Conservation (phyloP, 2,113 vertebrate genomes). For the Pelmatolapia mariae region DNA sequence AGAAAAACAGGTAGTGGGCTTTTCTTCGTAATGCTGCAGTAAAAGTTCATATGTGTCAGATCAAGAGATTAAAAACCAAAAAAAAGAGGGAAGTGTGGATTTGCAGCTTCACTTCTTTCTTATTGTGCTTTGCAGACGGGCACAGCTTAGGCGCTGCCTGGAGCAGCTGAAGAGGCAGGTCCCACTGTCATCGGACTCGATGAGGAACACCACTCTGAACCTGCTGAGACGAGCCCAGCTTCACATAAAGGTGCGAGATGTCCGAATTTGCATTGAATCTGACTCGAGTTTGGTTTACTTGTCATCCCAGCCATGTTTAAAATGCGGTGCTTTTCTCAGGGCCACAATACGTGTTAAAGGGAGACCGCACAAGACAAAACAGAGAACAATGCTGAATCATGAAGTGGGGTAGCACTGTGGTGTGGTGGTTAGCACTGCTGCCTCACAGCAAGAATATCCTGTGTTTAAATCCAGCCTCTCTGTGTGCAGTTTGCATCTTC, state of each 20-base stretch:
- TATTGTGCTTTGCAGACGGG: slow-evolving; percentile 71
- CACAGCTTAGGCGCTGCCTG: slow-evolving; percentile 84
- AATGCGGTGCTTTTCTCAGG: background rate
- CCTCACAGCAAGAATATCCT: background rate
- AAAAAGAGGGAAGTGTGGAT: background rate
- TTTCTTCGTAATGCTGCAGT: background rate
- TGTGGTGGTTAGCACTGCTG: background rate
- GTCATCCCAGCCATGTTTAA: background rate
- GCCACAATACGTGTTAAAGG: background rate
- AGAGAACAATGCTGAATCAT: background rate
- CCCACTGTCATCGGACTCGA: slow-evolving; percentile 75
- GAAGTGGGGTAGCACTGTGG: background rate
- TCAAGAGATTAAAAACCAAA: rapidly evolving
- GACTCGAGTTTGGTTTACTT: background rate
- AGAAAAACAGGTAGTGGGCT: slow-evolving; percentile 80
- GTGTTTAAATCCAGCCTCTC: background rate
- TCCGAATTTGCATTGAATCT: background rate
- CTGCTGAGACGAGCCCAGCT: slow-evolving; percentile 83
- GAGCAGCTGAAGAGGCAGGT: slow-evolving; percentile 92
- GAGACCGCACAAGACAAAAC: background rate
- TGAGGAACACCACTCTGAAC: slow-evolving; percentile 84
- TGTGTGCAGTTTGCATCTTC: background rate
- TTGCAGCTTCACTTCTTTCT: background rate
- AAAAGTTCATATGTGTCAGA: background rate
- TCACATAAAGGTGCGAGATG: slow-evolving; percentile 84